Percentiles rank a stretch among this genome's conserved stretches.
These are phyloP conservation scores for Podiceps cristatus DNA, from an alignment of 2,113 vertebrate species.

Conservation along the genomic window DNA sequence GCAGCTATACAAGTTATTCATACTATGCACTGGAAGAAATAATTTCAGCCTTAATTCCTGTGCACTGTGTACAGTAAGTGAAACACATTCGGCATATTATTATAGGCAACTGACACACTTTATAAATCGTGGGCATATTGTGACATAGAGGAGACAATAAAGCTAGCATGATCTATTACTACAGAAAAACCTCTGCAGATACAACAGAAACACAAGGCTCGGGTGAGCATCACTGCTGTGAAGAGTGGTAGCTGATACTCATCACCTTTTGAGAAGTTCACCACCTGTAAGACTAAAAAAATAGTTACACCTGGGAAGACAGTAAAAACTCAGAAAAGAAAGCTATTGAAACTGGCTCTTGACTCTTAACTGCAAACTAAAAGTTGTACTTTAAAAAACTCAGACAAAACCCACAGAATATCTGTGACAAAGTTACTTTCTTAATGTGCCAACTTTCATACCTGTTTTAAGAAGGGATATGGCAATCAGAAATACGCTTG, in stretches of 20 bases:
- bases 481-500: not conserved
- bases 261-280: not conserved
- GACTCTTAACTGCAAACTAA: not conserved
- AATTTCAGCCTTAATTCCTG: not conserved
- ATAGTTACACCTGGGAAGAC: not conserved
- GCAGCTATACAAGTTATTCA: not conserved
- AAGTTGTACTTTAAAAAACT: not conserved
- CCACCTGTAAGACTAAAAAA: not conserved
- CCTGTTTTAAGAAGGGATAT: not conserved
- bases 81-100: not conserved
- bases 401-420: not conserved
- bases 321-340: not conserved
- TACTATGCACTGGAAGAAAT: not conserved
- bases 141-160: not conserved
- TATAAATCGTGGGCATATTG: not conserved
- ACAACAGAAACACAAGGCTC: not conserved
- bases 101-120: not conserved
- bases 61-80: not conserved
- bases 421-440: not conserved
- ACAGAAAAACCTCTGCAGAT: not conserved
- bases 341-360: not conserved
- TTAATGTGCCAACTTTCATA: not conserved
- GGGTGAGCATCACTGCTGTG: not conserved
- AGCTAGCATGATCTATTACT: not conserved
- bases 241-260: not conserved